Conservation (phyloP, 2,888 invertebrate species). For the Andrena dorsata region DNA sequence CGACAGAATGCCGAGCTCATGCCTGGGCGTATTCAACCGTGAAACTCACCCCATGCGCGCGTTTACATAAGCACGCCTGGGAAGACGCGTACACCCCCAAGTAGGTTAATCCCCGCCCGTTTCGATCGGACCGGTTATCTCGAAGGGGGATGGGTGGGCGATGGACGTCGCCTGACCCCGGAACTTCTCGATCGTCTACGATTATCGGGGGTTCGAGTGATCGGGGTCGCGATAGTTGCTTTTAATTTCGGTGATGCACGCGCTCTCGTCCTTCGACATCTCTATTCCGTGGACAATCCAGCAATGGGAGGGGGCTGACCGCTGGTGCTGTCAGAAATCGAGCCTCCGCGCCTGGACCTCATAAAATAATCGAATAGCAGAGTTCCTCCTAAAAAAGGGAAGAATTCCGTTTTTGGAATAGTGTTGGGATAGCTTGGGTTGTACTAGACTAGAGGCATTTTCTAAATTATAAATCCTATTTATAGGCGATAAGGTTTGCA, state of each 20-base stretch:
- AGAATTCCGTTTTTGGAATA: too few species aligned
- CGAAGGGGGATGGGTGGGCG: constrained; percentile 2
- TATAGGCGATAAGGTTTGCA: too few species aligned
- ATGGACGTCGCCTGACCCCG: constrained; percentile 51
- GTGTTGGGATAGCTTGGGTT: too few species aligned
- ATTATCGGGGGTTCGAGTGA: constrained; percentile 36
- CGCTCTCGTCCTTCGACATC: background rate
- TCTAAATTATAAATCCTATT: too few species aligned
- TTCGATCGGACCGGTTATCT: constrained; percentile 53
- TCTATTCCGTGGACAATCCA: background rate
- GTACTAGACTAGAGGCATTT: too few species aligned
- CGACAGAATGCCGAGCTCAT: constrained; percentile 78
- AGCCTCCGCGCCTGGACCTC: background rate
- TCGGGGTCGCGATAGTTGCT: constrained; percentile 29
- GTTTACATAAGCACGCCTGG: constrained; percentile 51
- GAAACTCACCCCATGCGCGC: constrained; percentile 66
- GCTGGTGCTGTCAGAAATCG: background rate
- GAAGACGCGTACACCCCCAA: constrained; percentile 44
- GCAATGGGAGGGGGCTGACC: background rate
- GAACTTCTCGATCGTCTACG: constrained; percentile 45
- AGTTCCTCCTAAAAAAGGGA: too few species aligned
- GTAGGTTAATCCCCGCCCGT: constrained; percentile 59
- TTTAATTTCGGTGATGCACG: background rate
- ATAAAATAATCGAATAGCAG: too few species aligned
- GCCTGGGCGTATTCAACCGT: constrained; percentile 75